phyloP scores from a whole-genome alignment of 53 echinoderm and acorn worm genomes.

The Henricia sp. region DNA sequence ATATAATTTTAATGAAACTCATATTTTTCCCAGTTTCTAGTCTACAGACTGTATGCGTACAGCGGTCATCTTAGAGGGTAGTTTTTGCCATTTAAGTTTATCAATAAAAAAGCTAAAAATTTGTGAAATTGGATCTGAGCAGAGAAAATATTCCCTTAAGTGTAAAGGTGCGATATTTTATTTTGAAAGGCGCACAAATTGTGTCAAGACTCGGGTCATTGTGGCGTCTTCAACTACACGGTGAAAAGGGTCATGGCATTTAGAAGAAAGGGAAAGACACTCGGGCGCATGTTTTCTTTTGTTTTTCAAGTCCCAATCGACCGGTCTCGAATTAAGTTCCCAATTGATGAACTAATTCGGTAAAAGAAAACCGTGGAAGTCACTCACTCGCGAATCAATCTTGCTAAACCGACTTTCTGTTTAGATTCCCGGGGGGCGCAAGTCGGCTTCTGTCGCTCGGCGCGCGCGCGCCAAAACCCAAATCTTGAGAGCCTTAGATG shows the following conservation, averaged over 20 bases:
- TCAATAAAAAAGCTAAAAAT: too few relatives aligned
- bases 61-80: too few relatives aligned
- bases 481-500: slow-evolving; percentile 21
- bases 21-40: too few relatives aligned
- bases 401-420: slow-evolving; percentile 56
- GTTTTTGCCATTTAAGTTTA: too few relatives aligned
- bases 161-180: too few relatives aligned
- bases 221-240: background rate
- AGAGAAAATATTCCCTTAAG: too few relatives aligned
- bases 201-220: too few relatives aligned
- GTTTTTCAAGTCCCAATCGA: slow-evolving; percentile 44
- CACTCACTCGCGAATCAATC: slow-evolving; percentile 60
- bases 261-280: background rate
- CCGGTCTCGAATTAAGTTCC: slow-evolving; percentile 48
- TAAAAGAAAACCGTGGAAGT: slow-evolving; percentile 56
- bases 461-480: background rate
- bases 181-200: too few relatives aligned
- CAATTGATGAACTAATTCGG: slow-evolving; percentile 58
- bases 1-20: too few relatives aligned
- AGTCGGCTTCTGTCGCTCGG: background rate
- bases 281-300: slow-evolving; percentile 21
- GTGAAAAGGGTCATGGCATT: background rate
- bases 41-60: too few relatives aligned
- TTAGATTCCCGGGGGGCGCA: slow-evolving; percentile 39
- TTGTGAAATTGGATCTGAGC: too few relatives aligned